phyloP scores from a whole-genome alignment of 2,888 invertebrate genomes.

The Noctua fimbriata region DNA sequence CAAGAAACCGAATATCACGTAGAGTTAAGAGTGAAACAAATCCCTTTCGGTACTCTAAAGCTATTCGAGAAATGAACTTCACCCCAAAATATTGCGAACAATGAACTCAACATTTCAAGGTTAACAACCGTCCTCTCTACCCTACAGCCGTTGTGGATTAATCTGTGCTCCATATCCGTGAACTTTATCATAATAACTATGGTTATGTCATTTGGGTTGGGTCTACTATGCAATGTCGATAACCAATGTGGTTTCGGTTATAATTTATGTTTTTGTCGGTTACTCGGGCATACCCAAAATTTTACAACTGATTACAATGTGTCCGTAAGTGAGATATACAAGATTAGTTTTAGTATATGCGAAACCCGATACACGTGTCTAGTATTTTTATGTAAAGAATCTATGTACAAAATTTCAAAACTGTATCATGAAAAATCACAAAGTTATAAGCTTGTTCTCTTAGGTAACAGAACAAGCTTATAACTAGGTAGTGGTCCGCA shows the following conservation, averaged over 20 bases:
- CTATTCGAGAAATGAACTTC: slow-evolving; percentile 16
- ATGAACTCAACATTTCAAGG: slow-evolving; percentile 37
- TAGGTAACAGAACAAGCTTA: too few species aligned
- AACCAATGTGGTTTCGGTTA: background rate
- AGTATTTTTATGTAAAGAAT: too few species aligned
- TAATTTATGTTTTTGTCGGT: background rate
- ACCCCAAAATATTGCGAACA: slow-evolving; percentile 19
- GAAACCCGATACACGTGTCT: too few species aligned
- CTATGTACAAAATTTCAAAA: too few species aligned
- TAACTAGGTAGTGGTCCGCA: too few species aligned
- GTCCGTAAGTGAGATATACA: too few species aligned
- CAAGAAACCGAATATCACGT: background rate
- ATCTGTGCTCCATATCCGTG: slow-evolving; percentile 12
- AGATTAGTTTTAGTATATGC: too few species aligned
- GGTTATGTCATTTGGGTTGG: slow-evolving; percentile 23
- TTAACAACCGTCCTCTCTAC: background rate
- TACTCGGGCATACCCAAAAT: background rate
- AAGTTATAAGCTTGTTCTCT: too few species aligned
- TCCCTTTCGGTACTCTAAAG: too few species aligned
- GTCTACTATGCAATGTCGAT: slow-evolving; percentile 1
- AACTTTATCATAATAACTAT: slow-evolving; percentile 41
- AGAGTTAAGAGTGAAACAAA: background rate
- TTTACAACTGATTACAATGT: background rate
- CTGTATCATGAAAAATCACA: too few species aligned
- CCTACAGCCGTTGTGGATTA: slow-evolving; percentile 15